phyloP scores from a whole-genome alignment of 2,888 invertebrate species.

The Apotomis betuletana region DNA sequence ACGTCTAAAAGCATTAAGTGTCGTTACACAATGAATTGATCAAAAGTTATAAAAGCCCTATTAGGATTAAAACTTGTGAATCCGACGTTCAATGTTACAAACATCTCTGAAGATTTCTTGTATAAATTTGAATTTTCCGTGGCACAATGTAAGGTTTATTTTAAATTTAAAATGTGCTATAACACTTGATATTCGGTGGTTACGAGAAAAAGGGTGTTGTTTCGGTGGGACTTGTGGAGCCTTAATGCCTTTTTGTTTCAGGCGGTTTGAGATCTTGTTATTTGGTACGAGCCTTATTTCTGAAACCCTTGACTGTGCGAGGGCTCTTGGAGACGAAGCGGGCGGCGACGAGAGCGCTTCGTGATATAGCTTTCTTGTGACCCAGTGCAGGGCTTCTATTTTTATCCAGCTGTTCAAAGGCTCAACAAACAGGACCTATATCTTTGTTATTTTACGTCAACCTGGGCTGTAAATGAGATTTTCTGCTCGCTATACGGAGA shows the following conservation, averaged over 20 bases:
- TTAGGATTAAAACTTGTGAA: not conserved
- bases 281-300: conserved; percentile 16
- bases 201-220: not conserved
- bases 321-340: not conserved
- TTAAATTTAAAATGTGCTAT: not conserved
- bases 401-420: not conserved
- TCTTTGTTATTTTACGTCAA: no score
- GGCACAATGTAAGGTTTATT: not conserved
- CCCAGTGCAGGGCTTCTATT: not conserved
- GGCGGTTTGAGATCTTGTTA: conserved; percentile 18
- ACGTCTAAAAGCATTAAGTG: conserved; percentile 9
- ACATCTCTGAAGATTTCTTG: not conserved
- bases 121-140: not conserved
- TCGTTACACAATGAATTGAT: conserved; percentile 3
- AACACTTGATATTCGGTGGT: conserved; percentile 6
- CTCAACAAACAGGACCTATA: no score
- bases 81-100: not conserved
- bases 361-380: no score
- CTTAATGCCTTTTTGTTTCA: not conserved
- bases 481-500: no score
- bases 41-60: conserved; percentile 7
- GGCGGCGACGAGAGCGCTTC: not conserved
- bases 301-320: not conserved
- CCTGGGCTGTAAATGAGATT: no score
- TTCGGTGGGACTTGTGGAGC: not conserved